Percentiles rank a stretch among this genome's conserved stretches.
These are phyloP conservation scores for Lamprologus tigripictilis DNA, from an alignment of 2,113 vertebrate genomes.

Conservation along the genomic window DNA sequence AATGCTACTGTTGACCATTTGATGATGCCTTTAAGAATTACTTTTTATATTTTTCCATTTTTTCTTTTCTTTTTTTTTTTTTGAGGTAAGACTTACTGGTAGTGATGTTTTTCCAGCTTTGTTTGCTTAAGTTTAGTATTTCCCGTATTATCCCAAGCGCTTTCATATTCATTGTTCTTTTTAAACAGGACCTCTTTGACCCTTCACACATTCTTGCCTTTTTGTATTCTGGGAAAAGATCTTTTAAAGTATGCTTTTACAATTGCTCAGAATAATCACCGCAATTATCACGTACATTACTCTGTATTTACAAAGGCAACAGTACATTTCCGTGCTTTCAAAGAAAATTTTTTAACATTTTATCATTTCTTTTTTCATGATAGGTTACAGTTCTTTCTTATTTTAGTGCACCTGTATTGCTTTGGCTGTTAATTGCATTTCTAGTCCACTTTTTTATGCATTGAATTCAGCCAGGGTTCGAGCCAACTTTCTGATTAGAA, in stretches of 20 bases:
- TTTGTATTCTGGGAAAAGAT: not conserved
- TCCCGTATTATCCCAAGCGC: slow-evolving; percentile 11
- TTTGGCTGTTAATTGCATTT: not conserved
- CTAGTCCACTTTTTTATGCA: not conserved
- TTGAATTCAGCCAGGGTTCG: not conserved
- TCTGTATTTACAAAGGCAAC: not conserved
- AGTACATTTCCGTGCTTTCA: not conserved
- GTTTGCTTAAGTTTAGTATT: slow-evolving; percentile 50
- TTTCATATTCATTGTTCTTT: slow-evolving; percentile 47
- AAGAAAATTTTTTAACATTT: fast-evolving
- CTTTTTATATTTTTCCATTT: not conserved
- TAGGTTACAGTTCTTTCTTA: not conserved
- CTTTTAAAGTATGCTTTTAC: not conserved
- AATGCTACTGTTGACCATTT: not conserved
- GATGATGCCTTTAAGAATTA: slow-evolving; percentile 11
- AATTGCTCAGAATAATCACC: not conserved
- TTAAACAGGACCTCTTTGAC: slow-evolving; percentile 2
- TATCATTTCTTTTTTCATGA: not conserved
- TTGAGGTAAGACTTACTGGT: slow-evolving; percentile 54
- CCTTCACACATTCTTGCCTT: not conserved
- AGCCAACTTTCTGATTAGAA: not conserved
- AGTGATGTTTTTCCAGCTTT: slow-evolving; percentile 63
- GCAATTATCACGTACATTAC: not conserved
- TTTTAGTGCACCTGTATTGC: not conserved
- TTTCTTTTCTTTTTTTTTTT: not conserved